Evolutionary conservation across 2,797 vertebrate species (phyloP).

Genomic region (Merluccius polli): DNA sequence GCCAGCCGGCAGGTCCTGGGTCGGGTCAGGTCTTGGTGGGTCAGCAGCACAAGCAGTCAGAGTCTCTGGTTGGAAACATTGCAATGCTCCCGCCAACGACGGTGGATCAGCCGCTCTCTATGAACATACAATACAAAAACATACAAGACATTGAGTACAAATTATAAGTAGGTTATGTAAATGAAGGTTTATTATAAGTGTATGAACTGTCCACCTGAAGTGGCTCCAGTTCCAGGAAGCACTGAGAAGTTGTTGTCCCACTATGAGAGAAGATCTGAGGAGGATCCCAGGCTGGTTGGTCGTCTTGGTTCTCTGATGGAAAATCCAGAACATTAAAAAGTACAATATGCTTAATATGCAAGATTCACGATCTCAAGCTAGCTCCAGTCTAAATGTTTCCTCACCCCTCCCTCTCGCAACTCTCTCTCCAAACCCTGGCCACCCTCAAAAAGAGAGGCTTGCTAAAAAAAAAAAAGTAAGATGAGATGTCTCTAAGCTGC

Average conservation of each 20-base stretch:
- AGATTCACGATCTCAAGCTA: no score
- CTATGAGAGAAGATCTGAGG: conserved; percentile 13
- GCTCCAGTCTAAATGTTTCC: no score
- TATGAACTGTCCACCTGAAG: conserved; percentile 37
- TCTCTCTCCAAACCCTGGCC: no score
- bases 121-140: conserved; percentile 15
- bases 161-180: background rate
- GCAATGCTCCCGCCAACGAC: conserved; percentile 16
- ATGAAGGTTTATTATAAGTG: background rate
- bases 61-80: conserved; percentile 41
- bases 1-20: conserved; percentile 27
- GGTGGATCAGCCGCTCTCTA: conserved; percentile 29
- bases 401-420: no score
- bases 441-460: no score
- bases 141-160: conserved; percentile 3
- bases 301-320: background rate
- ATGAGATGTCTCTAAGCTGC: no score
- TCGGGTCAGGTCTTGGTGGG: conserved; percentile 22
- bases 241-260: conserved; percentile 17
- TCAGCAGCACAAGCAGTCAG: conserved; percentile 37
- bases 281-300: conserved; percentile 19
- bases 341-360: no score
- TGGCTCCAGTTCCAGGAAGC: no score
- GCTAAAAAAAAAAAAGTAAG: no score
- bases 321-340: no score